phyloP scores from a whole-genome alignment of 2,113 vertebrate genomes.

The Ceyx margarethae region DNA sequence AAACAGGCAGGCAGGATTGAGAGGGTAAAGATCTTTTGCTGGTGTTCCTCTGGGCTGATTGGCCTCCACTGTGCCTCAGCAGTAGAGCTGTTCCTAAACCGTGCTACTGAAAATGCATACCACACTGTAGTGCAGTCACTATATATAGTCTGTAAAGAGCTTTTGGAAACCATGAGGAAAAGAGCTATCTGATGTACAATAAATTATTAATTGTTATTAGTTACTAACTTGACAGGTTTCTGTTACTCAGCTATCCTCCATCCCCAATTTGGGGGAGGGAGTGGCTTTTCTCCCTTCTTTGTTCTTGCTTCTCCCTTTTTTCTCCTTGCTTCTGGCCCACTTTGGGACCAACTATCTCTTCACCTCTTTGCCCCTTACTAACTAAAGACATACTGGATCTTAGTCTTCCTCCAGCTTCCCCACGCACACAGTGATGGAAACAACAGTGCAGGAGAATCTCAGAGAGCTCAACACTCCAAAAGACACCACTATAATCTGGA shows the following conservation, averaged over 20 bases:
- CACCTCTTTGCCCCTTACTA: neutral
- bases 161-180: constrained; percentile 65
- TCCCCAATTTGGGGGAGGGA: neutral
- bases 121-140: constrained; percentile 50
- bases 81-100: constrained; percentile 14
- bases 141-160: constrained; percentile 66
- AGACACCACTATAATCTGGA: neutral
- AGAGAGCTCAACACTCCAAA: neutral
- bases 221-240: constrained; percentile 51
- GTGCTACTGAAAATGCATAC: constrained; percentile 42
- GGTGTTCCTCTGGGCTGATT: neutral
- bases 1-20: neutral
- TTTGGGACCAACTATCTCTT: neutral
- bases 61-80: neutral
- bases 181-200: constrained; percentile 59
- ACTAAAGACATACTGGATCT: neutral
- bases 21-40: neutral
- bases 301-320: neutral
- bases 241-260: neutral
- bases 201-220: constrained; percentile 69
- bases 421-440: neutral
- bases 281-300: neutral
- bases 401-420: neutral
- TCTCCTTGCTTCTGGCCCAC: neutral
- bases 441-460: neutral